Conservation (phyloP, 2,797 vertebrate genomes). For the Meda fulgida region DNA sequence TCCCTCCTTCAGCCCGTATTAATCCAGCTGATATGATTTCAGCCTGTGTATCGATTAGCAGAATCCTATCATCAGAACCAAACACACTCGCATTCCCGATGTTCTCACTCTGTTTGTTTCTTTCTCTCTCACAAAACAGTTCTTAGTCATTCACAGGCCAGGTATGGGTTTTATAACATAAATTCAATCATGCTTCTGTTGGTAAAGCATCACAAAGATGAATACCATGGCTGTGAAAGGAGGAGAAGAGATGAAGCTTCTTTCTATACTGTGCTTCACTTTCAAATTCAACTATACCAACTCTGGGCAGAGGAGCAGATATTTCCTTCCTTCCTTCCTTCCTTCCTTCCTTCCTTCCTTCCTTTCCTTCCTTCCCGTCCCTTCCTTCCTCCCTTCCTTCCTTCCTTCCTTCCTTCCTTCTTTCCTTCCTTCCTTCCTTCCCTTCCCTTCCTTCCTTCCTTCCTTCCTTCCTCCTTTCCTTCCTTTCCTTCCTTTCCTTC, state of each 20-base stretch:
- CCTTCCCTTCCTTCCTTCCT: too few species aligned
- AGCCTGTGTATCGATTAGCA: slow-evolving; percentile 67
- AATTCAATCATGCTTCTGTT: slow-evolving; percentile 3
- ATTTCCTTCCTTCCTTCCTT: not conserved
- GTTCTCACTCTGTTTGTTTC: not conserved
- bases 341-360: not conserved
- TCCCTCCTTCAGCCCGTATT: not conserved
- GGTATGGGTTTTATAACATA: not conserved
- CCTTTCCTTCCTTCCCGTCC: too few species aligned
- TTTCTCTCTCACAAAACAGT: not conserved
- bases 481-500: too few species aligned
- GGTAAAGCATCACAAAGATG: slow-evolving; percentile 8
- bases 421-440: not conserved
- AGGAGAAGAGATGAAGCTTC: not conserved
- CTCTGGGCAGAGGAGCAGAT: not conserved
- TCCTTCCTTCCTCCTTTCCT: too few species aligned
- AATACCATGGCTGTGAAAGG: not conserved
- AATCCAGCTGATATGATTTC: slow-evolving; percentile 50
- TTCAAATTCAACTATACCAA: not conserved
- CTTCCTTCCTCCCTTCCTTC: not conserved
- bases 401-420: not conserved
- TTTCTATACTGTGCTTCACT: not conserved
- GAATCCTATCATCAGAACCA: slow-evolving; percentile 24
- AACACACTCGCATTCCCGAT: not conserved
- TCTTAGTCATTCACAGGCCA: slow-evolving; percentile 21